Base-by-base conservation (phyloP, 2,888 invertebrate genomes). In the Chaetoderma sp. region DNA sequence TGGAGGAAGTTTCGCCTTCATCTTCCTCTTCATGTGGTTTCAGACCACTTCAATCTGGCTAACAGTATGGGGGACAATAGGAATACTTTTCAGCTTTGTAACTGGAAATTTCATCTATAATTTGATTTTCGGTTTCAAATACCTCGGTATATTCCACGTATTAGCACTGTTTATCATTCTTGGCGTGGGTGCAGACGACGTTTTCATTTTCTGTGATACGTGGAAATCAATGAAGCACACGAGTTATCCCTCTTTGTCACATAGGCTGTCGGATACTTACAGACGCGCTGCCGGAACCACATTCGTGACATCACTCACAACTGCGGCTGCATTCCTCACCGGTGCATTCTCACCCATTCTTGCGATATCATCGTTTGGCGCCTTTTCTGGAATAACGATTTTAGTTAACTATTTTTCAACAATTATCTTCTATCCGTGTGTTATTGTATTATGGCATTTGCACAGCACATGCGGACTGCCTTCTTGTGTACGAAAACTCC, bases 291-390 rank as follows among this genome's bases (percentile, higher is more conserved):
- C 57, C 2, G 23, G 55, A 18, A 54, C 64, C 27, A 69, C 65
- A 54, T 60, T 69, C 21, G 55, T 71, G n/a, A 70, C 69, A 4
- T 70, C 69, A 4, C 42, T 64, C 13, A 71, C 69, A 16, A 69
- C 69, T 21, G 52, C 59, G 18, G 44, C 49, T 1, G 69, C 69
- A 4, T 71, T 75, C 63, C 50, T 74, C 33, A 67, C 63, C 27
- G 77, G 63, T 55, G 47, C 75, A 4, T 58, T 68, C 45, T 76
- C 70, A 10, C 73, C 71, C 8, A 27, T 75, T 13, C 58, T 75
- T 13, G 63, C 69, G 10, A 60, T 75, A 10, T 45, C 58, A 13
- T 63, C 69, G 25, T 75, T 75, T 49, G 75, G 75, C 4, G 30
- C 58, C 2, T 75, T 77, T 45, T 54, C 75, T 10, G 75, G 65